phyloP scores from a whole-genome alignment of 2,113 vertebrate genomes.

The Craseonycteris thonglongyai region DNA sequence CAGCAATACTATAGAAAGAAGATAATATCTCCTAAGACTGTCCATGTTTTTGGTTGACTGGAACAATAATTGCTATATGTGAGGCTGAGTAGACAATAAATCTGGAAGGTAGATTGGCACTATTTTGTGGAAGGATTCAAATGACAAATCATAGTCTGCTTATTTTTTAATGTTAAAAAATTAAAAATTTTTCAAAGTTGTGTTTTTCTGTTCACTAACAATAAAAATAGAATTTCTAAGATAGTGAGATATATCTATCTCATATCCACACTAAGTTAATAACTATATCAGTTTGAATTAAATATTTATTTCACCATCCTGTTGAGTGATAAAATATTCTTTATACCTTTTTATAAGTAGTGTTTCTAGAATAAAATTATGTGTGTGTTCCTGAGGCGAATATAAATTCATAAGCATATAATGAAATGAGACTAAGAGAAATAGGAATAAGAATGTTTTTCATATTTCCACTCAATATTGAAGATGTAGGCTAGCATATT shows the following conservation, averaged over 20 bases:
- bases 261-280: background rate
- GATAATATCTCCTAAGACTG: background rate
- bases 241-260: background rate
- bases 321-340: background rate
- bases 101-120: background rate
- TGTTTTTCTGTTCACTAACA: background rate
- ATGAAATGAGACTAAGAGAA: background rate
- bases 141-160: background rate
- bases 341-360: background rate
- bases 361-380: slow-evolving; percentile 8
- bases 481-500: background rate
- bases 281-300: background rate
- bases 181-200: background rate
- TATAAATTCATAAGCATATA: background rate
- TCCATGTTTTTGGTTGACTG: background rate
- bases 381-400: background rate
- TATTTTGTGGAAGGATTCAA: background rate
- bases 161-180: slow-evolving; percentile 17
- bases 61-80: background rate
- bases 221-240: background rate
- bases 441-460: background rate
- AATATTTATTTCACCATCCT: slow-evolving; percentile 16
- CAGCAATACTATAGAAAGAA: background rate
- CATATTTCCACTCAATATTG: background rate
- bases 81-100: background rate